A percentile compares a stretch with the other conserved stretches of the same genome.
phyloP scores from a whole-genome alignment of 2,113 vertebrate genomes.

The Lepisosteus osseus region DNA sequence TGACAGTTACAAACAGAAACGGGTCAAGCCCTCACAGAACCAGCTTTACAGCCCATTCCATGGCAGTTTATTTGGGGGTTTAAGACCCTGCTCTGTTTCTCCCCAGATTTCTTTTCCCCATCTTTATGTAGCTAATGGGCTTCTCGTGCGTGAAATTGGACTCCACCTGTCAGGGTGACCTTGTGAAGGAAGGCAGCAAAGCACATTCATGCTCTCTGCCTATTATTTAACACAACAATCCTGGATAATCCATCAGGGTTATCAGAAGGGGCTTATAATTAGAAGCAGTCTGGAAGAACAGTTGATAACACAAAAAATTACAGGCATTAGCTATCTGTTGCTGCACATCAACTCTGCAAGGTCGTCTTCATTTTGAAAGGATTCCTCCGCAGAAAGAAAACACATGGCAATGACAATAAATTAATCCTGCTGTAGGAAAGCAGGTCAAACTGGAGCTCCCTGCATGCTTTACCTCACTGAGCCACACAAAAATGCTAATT shows the following conservation, averaged over 20 bases:
- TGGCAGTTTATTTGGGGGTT: background rate
- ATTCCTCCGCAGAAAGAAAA: background rate
- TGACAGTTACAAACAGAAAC: too few relatives aligned
- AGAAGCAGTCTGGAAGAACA: slow-evolving; percentile 15
- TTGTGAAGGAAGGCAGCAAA: slow-evolving; percentile 15
- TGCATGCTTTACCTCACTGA: background rate
- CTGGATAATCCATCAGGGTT: slow-evolving; percentile 7
- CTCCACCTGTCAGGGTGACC: slow-evolving; percentile 18
- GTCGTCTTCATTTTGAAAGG: background rate
- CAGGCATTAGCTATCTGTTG: background rate
- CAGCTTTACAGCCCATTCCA: background rate
- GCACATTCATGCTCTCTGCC: background rate
- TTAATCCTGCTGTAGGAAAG: background rate
- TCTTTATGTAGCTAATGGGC: slow-evolving; percentile 4
- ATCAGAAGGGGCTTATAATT: slow-evolving; percentile 13
- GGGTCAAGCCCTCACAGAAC: too few relatives aligned
- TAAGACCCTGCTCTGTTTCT: background rate
- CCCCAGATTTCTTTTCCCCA: background rate
- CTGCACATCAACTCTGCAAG: background rate
- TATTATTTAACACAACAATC: slow-evolving; percentile 12
- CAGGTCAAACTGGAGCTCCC: background rate
- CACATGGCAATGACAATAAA: background rate
- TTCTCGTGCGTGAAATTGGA: slow-evolving; percentile 14
- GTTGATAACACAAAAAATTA: slow-evolving; percentile 5
- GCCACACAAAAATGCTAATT: background rate